Base-by-base conservation (phyloP, 1,140 invertebrate species). In the Adelges cooleyi region DNA sequence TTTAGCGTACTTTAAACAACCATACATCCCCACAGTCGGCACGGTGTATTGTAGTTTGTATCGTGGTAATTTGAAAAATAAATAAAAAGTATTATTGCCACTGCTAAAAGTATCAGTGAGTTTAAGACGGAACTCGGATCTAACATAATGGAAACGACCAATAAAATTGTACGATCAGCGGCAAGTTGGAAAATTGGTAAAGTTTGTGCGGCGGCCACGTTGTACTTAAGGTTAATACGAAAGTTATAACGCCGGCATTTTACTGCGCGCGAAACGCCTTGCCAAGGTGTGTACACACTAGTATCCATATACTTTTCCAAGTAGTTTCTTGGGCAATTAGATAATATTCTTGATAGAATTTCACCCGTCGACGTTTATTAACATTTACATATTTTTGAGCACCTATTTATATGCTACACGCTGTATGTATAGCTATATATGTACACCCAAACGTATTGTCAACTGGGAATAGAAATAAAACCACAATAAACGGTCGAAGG, bases 161-260 rank as follows among this genome's bases (percentile, higher is more conserved):
- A 46, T 59, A 59, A 59, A 59, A 59, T 46, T 25, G 38, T 56
- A 22, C 20, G 20, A 23, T 38, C 5, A n/a, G 15, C 40, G 52
- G 17, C 15, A 59, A 59, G 23, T 59, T 59, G 40, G 54, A 13
- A 59, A 59, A 59, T 59, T 59, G 54, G 40, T 25, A 59, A 59
- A 59, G 54, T 59, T 59, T 56, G 51, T 38, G 4, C 17, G 18
- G 29, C n/a, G n/a, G 36, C 23, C 25, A 17, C 38, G 15, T 59
- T 46, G 15, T 29, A 29, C 46, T 46, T 46, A 23, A 25, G 54
- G 54, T 59, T 59, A 59, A 59, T 44, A 44, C 42, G 23, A 27
- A 46, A 42, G 23, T 59, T 59, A 44, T 33, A 33, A 33, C 29
- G 5, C 11, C 29, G 29, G 5, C 29, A 33, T 11, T 33, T n/a